Conservation (phyloP, 2,888 invertebrate species). For the Ctena decussata region DNA sequence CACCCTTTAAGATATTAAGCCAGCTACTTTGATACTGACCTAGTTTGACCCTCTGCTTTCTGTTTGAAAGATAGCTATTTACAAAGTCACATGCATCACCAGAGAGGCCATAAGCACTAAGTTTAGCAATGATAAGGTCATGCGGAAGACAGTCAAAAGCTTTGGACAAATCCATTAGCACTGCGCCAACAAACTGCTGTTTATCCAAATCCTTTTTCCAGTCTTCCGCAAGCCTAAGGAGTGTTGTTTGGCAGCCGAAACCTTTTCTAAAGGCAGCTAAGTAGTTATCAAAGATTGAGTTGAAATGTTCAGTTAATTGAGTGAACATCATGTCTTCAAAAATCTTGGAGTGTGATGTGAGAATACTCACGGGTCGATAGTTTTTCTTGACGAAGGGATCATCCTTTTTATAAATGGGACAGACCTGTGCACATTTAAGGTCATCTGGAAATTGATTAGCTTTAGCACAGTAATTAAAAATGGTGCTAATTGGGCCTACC, state of each 20-base stretch:
- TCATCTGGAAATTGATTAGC: too few species aligned
- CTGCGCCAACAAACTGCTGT: neutral
- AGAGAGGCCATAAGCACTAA: constrained; percentile 16
- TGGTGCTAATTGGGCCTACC: neutral
- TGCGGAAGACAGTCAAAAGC: constrained; percentile 18
- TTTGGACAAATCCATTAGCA: constrained; percentile 6
- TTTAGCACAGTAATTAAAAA: neutral
- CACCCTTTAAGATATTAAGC: neutral
- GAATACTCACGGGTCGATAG: neutral
- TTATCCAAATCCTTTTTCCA: neutral
- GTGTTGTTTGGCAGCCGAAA: constrained; percentile 12
- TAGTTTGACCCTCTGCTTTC: constrained; percentile 7
- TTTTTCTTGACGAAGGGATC: neutral
- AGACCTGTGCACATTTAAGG: neutral
- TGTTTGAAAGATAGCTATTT: constrained; percentile 9
- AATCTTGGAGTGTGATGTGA: neutral
- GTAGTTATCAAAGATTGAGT: neutral
- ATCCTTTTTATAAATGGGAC: neutral
- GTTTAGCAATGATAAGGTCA: neutral
- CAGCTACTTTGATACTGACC: neutral
- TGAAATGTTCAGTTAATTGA: neutral
- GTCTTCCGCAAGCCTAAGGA: too few species aligned
- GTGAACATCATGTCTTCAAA: neutral
- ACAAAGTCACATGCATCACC: neutral
- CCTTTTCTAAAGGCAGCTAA: neutral